These are phyloP conservation scores for Thaumetopoea pityocampa DNA, from an alignment of 1,140 invertebrate species.

Conservation along the genomic window DNA sequence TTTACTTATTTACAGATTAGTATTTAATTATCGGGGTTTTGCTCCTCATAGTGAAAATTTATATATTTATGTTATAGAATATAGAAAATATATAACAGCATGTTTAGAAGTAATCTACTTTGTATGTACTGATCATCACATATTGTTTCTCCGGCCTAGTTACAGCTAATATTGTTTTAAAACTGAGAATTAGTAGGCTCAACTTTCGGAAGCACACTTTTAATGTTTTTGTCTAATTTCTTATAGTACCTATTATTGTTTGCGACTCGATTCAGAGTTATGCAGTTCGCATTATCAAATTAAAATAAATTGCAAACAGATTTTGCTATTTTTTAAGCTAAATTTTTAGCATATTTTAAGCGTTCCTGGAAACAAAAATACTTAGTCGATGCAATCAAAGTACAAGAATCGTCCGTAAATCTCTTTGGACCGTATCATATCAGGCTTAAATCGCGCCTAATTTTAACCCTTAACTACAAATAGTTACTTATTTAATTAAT, in stretches of 20 bases:
- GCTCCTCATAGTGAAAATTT: conserved; percentile 55
- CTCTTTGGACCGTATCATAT: conserved; percentile 4
- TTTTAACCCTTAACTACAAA: conserved; percentile 16
- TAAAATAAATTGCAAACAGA: too few species aligned
- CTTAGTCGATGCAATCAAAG: conserved; percentile 9
- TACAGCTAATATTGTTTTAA: neutral
- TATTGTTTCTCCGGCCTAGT: neutral
- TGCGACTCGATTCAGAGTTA: too few species aligned
- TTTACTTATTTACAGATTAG: conserved; percentile 49
- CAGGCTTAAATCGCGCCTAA: neutral
- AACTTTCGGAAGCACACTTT: conserved; percentile 13
- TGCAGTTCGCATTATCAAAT: too few species aligned
- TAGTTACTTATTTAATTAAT: conserved; percentile 34
- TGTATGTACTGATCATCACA: conserved; percentile 5
- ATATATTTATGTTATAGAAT: conserved; percentile 37
- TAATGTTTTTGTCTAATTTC: conserved; percentile 1
- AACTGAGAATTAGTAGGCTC: neutral
- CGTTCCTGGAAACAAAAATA: too few species aligned
- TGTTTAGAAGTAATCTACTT: conserved; percentile 1
- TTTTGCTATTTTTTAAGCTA: too few species aligned
- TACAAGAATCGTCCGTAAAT: conserved; percentile 12
- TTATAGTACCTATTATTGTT: conserved; percentile 1
- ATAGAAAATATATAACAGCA: conserved; percentile 40
- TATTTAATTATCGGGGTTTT: conserved; percentile 58
- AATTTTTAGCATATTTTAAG: too few species aligned